Evolutionary conservation across 2,888 invertebrate genomes (phyloP), one percentile per base, ranked within the genome.

Genomic region (Caenorhabditis becei): DNA sequence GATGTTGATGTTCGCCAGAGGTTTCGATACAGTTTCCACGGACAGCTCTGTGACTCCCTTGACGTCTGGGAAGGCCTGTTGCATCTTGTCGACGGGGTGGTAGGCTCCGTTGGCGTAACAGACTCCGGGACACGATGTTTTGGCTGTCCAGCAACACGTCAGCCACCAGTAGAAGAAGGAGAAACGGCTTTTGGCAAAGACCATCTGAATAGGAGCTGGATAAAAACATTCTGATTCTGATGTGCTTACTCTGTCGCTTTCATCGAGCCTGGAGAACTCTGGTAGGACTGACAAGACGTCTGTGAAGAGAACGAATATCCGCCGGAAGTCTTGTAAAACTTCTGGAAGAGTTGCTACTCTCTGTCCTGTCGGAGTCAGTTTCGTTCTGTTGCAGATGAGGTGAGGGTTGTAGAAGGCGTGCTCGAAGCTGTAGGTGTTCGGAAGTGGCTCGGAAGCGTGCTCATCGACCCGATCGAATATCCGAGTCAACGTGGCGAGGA

Each of bases 121-220:
- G 10, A 89, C 83, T 32, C 86, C 83, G 14, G 80, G 66, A 62
- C 81, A 80, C 10, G 69, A 69, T 14, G 70, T 44, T 18, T 78
- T 71, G 3, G 80, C 82, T 3, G 84, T 74, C 89, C 89, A 89
- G 41, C 83, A 80, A 16, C 83, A 82, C 7, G 83, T 77, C 58
- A 84, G 53, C 87, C 88, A 88, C 88, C 89, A 89, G 72, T 89
- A 88, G 77, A 88, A 89, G 16, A 85, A 77, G 14, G 87, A 79
- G 66, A 89, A 89, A 11, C 89, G 85, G 53, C 70, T 71, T 51
- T 89, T 89, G 1, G 88, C 88, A n/a, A 88, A 10, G 8, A 67
- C 23, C 66, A 87, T 77, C 86, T 84, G 67, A 70, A 77, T 14
- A 23, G 1, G 26, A 61, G 11, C 2, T 2, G 14, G 0, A 32